Base-by-base conservation (phyloP, 2,888 invertebrate species). In the Neoitamus cyanurus region DNA sequence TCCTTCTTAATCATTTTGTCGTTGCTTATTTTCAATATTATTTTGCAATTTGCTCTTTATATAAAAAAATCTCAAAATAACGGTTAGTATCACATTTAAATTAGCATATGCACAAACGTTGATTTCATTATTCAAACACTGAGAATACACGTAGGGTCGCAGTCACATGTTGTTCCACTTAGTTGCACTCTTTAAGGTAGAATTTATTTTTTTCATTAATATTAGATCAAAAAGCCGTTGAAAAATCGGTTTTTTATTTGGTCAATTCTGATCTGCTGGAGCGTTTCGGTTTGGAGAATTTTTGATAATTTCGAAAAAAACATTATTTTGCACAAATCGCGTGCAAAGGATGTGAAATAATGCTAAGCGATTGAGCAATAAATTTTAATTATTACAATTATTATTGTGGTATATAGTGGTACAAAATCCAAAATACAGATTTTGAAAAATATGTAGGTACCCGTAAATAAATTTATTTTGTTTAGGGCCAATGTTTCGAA, bases 1-100 rank as follows among this genome's bases (percentile, higher is more conserved):
- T 87, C 87, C 84, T 87, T 87, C 83, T 87, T 87, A n/a, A 87
- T 37, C 87, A 87, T 87, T 85, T 86, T 87, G 28, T 34, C 36
- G 36, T 68, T 9, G 34, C 72, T 75, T 82, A 83, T 83, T 83
- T 77, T 83, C 75, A 75, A 20, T 46, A 77, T 78, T 70, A 78
- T 80, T 80, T 46, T 72, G 83, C 70, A 83, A 72, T 72, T 72
- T 83, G 28, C 30, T 42, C 20, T 25, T 70, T 70, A 70, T 31
- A 58, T 34, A 82, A 46, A 78, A 82, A 69, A 69, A 69, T 82
- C 69, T 82, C 82, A 82, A 82, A 82, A 82, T 82, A 82, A 82
- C 20, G 36, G 9, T 75, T 68, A 69, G 69, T 82, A 82, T 82
- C 82, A 82, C 82, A 82, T 69, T 82, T 37, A 82, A 30, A 31